phyloP scores from a whole-genome alignment of 2,113 vertebrate species.

The Thermophis baileyi region DNA sequence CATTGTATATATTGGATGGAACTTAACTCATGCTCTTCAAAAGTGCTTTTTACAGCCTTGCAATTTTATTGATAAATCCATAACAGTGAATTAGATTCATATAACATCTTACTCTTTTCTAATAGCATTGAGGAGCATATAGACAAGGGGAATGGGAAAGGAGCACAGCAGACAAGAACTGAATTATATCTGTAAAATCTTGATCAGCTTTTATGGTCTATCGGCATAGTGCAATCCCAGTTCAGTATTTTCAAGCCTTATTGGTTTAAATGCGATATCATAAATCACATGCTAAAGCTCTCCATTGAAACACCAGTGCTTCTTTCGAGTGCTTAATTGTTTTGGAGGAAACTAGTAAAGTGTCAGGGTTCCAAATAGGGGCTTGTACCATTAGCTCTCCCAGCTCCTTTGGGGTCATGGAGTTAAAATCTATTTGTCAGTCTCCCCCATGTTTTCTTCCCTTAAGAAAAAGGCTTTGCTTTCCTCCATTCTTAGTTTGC shows the following conservation, averaged over 20 bases:
- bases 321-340: not conserved
- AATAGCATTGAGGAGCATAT: not conserved
- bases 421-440: not conserved
- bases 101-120: not conserved
- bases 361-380: no score
- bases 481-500: not conserved
- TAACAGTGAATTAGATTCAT: not conserved
- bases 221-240: not conserved
- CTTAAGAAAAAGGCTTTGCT: not conserved
- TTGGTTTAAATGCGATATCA: not conserved
- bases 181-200: not conserved
- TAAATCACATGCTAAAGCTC: not conserved
- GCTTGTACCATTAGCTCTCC: no score
- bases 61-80: not conserved
- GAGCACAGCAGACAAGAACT: not conserved
- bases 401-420: no score
- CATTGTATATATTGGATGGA: not conserved
- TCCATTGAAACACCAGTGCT: not conserved
- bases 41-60: not conserved
- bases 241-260: not conserved
- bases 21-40: no score
- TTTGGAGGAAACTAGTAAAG: not conserved
- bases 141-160: not conserved
- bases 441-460: not conserved
- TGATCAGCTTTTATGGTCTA: not conserved